Evolutionary conservation across 23 tunicate genomes (phyloP), one percentile per base, ranked within the genome.

Genomic region (Halocynthia aurantium): DNA sequence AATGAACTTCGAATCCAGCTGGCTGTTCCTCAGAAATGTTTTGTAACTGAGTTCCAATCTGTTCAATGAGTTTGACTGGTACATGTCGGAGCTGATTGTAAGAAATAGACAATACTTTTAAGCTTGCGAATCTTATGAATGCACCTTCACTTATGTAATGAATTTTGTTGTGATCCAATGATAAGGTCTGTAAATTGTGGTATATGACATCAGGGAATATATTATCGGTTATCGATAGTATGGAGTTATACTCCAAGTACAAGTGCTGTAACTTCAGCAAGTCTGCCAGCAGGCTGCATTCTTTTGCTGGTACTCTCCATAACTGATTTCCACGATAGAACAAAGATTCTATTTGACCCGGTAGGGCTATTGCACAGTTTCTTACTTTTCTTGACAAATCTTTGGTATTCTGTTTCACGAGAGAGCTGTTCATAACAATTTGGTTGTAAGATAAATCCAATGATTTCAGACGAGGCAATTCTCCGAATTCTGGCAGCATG

Each of bases 251-350:
- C 17, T 73, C 76, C 18, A 89, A 62, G 40, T 70, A 15, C 73
- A 89, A 61, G 7, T n/a, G 54, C 22, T 62, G 58, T 20, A 89
- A 66, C 11, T 70, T 75, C 8, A 12, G 10, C 61, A 89, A 15
- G 67, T 85, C 96, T 57, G 79, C 80, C 72, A 89, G 85, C 71
- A 84, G 80, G 65, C 96, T 78, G 60, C 78, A 74, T 13, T 74
- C 56, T 20, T 54, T 15, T 5, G 18, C 31, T 13, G 78, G 78
- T 22, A 74, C 13, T 52, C 8, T 51, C 50, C 13, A 13, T 10
- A 74, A 51, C 8, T 18, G 13, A 56, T 74, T 74, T 12, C 78
- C 78, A 7, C 57, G 67, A 9, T 54, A 64, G 10, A 51, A 12
- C 1, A 74, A 6, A 53, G 19, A 54, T 17, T 56, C 78, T 15